Evolutionary conservation across 2,888 invertebrate species (phyloP).

Genomic region (Rapana venosa): DNA sequence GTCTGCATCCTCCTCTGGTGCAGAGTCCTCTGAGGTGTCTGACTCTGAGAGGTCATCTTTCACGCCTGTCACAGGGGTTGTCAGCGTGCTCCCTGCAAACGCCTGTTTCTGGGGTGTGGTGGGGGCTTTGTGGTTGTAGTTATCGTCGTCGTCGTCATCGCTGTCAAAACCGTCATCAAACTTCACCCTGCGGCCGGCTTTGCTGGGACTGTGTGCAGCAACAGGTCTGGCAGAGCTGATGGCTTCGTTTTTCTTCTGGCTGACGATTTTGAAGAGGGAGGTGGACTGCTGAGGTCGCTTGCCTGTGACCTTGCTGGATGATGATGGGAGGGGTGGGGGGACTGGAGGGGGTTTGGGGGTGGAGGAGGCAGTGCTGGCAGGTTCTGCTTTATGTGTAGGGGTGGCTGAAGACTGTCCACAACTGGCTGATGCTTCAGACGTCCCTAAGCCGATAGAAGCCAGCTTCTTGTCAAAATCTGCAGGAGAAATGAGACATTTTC

Average conservation of each 20-base stretch:
- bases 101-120: conserved; percentile 23
- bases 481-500: not conserved
- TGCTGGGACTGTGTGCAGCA: conserved; percentile 15
- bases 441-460: conserved; percentile 73
- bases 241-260: conserved; percentile 54
- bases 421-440: conserved; percentile 55
- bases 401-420: not conserved
- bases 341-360: conserved; percentile 42
- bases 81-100: not conserved
- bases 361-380: not conserved
- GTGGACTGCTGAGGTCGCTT: conserved; percentile 41
- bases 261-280: conserved; percentile 69
- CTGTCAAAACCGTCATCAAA: conserved; percentile 68
- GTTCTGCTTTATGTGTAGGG: not conserved
- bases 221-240: not conserved
- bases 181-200: conserved; percentile 50
- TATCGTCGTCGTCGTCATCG: not conserved
- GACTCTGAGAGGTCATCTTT: conserved; percentile 3
- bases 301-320: conserved; percentile 23
- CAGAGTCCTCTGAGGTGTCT: conserved; percentile 34
- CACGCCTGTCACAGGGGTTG: not conserved
- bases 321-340: conserved; percentile 29
- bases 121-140: not conserved
- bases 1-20: conserved; percentile 34
- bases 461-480: conserved; percentile 76